Percentiles rank a stretch among this genome's conserved stretches.
These are phyloP conservation scores for Gymnogyps californianus DNA, from an alignment of 2,113 vertebrate genomes.

Conservation along the genomic window DNA sequence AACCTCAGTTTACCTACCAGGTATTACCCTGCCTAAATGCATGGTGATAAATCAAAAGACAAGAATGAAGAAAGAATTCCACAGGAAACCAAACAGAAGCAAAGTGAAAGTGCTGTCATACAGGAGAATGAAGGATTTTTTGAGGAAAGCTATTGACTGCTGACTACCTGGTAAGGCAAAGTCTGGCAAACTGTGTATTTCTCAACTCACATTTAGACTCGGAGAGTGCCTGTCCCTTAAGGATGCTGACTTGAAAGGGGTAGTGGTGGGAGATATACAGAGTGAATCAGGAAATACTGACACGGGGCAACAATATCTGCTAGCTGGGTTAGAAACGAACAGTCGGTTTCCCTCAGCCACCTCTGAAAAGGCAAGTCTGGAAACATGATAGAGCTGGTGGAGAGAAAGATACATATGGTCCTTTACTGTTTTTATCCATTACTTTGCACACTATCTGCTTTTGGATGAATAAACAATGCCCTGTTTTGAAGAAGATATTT, in stretches of 20 bases:
- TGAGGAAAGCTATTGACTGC: background rate
- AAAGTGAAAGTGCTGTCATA: background rate
- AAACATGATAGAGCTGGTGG: background rate
- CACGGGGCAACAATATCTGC: rapidly evolving
- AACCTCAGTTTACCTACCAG: background rate
- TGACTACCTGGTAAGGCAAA: background rate
- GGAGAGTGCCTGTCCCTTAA: background rate
- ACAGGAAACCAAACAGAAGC: background rate
- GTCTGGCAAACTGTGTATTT: background rate
- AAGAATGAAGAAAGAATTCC: background rate
- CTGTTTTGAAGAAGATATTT: background rate
- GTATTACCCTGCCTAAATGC: background rate
- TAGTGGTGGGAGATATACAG: rapidly evolving
- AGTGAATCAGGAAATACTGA: background rate
- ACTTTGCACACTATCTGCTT: background rate
- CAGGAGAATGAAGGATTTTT: background rate
- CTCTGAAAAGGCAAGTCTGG: background rate
- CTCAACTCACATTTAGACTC: background rate
- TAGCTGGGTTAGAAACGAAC: background rate
- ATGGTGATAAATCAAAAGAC: background rate
- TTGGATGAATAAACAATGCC: background rate
- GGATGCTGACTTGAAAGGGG: background rate
- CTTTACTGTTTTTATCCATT: background rate
- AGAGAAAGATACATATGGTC: background rate
- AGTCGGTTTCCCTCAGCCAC: background rate